Percentiles rank a stretch among this genome's conserved stretches.
phyloP scores from a whole-genome alignment of 2,113 vertebrate species.

The Phylloscopus whistleri region DNA sequence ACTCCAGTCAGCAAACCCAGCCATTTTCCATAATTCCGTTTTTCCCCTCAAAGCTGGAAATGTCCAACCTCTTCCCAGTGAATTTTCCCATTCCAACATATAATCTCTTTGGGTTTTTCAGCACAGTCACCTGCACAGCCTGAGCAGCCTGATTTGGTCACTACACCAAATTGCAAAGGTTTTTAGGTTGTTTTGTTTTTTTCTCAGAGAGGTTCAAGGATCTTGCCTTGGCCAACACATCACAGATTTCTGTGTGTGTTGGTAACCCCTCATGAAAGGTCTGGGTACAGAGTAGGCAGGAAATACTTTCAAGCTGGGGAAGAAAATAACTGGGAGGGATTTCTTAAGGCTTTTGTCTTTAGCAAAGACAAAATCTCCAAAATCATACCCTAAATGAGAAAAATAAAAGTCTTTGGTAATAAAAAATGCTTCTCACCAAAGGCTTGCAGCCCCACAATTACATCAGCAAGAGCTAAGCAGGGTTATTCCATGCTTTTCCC shows the following conservation, averaged over 20 bases:
- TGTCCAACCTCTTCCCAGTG: not conserved
- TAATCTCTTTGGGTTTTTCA: not conserved
- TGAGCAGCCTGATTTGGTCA: not conserved
- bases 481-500: not conserved
- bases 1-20: not conserved
- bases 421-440: not conserved
- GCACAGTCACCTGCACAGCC: fast-evolving
- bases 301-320: not conserved
- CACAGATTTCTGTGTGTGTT: not conserved
- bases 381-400: not conserved
- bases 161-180: not conserved
- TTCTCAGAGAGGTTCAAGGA: not conserved
- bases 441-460: not conserved
- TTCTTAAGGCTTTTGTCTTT: not conserved
- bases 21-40: not conserved
- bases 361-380: not conserved
- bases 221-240: not conserved
- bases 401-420: not conserved
- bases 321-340: not conserved
- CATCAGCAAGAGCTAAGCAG: not conserved
- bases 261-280: not conserved
- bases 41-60: not conserved
- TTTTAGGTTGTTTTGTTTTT: not conserved
- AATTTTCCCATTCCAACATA: not conserved
- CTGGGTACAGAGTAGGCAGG: fast-evolving